Percentiles rank a stretch among this genome's conserved stretches.
These are phyloP conservation scores for Vollenhovia emeryi DNA, from an alignment of 1,140 invertebrate species.

Conservation along the genomic window DNA sequence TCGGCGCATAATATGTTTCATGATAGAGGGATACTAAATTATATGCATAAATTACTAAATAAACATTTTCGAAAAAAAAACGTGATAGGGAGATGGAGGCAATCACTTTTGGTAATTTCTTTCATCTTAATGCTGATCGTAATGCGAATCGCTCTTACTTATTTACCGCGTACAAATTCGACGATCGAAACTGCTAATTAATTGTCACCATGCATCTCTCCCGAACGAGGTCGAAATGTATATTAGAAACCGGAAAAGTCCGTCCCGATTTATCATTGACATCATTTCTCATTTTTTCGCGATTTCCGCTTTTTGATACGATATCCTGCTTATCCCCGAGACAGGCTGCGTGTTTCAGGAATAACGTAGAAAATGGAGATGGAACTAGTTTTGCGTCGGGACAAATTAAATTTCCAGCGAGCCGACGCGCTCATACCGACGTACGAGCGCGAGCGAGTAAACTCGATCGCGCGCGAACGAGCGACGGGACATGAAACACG, in stretches of 20 bases:
- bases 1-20: background rate
- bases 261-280: background rate
- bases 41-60: background rate
- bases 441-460: slow-evolving; percentile 40
- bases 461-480: slow-evolving; percentile 45
- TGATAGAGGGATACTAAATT: background rate
- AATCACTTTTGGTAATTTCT: background rate
- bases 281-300: slow-evolving; percentile 23
- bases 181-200: background rate
- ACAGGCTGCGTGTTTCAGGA: slow-evolving; percentile 14
- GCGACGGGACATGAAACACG: slow-evolving; percentile 38
- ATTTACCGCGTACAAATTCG: background rate
- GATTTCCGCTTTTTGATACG: slow-evolving; percentile 29
- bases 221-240: background rate
- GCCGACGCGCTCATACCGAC: slow-evolving; percentile 23
- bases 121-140: background rate
- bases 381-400: slow-evolving; percentile 41
- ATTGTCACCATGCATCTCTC: background rate
- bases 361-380: slow-evolving; percentile 51
- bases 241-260: background rate
- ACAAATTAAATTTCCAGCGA: slow-evolving; percentile 57
- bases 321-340: slow-evolving; percentile 44
- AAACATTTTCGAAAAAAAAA: background rate
- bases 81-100: no score
- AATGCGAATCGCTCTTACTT: background rate